These are phyloP conservation scores for Maniola jurtina DNA, from an alignment of 1,140 invertebrate genomes.

Conservation along the genomic window DNA sequence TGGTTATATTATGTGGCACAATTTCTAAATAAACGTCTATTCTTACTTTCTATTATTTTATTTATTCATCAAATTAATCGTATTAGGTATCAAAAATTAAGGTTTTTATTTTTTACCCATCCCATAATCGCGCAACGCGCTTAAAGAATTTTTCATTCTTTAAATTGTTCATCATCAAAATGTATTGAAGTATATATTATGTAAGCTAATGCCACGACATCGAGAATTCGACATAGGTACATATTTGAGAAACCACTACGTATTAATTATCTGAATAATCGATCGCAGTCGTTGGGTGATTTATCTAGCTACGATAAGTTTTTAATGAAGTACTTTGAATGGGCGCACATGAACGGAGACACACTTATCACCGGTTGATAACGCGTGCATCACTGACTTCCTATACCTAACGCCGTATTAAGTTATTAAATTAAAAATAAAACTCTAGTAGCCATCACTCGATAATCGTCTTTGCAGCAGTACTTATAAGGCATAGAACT, in stretches of 20 bases:
- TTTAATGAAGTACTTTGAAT: slow-evolving; percentile 79
- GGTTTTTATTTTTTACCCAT: too few species aligned
- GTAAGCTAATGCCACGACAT: slow-evolving; percentile 26
- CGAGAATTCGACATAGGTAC: slow-evolving; percentile 66
- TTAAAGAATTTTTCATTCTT: too few species aligned
- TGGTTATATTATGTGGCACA: too few species aligned
- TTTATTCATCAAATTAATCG: too few species aligned
- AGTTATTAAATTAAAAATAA: slow-evolving; percentile 79
- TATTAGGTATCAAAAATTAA: too few species aligned
- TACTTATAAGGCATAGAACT: slow-evolving; percentile 35
- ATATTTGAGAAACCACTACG: slow-evolving; percentile 59
- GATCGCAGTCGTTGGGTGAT: slow-evolving; percentile 73
- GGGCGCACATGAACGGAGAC: slow-evolving; percentile 60
- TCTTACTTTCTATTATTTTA: too few species aligned
- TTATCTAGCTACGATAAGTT: slow-evolving; percentile 76
- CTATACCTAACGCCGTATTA: slow-evolving; percentile 72
- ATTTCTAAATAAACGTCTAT: too few species aligned
- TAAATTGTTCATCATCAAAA: not conserved
- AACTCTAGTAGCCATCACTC: slow-evolving; percentile 36
- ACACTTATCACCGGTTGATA: slow-evolving; percentile 62
- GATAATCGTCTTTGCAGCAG: slow-evolving; percentile 44
- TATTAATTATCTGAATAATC: slow-evolving; percentile 77
- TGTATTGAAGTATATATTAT: not conserved
- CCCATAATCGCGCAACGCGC: too few species aligned
- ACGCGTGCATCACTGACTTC: slow-evolving; percentile 63